A percentile compares a stretch with the other conserved stretches of the same genome.
Evolutionary conservation across 2,113 vertebrate genomes (phyloP).

Genomic region (Apeltes quadracus): DNA sequence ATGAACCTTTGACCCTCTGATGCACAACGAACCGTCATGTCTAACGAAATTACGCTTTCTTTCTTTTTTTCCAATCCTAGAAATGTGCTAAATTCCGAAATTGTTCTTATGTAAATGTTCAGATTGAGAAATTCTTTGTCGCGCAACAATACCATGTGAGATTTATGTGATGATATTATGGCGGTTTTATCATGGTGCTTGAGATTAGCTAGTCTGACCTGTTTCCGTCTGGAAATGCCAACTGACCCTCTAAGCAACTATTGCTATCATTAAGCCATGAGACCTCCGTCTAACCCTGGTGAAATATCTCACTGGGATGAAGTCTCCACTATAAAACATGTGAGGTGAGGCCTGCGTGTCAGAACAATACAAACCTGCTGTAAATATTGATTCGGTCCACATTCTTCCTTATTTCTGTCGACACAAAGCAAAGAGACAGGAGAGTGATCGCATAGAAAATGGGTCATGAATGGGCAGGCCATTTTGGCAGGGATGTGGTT

Average conservation of each 20-base stretch:
- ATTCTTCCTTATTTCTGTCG: slow-evolving; percentile 50
- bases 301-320: slow-evolving; percentile 49
- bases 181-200: slow-evolving; percentile 39
- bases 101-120: slow-evolving; percentile 26
- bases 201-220: slow-evolving; percentile 60
- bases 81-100: background rate
- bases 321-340: slow-evolving; percentile 27
- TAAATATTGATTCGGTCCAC: slow-evolving; percentile 34
- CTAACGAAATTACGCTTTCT: background rate
- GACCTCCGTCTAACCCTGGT: slow-evolving; percentile 71
- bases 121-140: slow-evolving; percentile 14
- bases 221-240: slow-evolving; percentile 36
- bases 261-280: slow-evolving; percentile 64
- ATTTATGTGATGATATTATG: background rate
- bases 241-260: slow-evolving; percentile 49
- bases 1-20: slow-evolving; percentile 39
- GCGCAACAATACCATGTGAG: background rate
- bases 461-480: slow-evolving; percentile 42
- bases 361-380: slow-evolving; percentile 12
- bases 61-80: background rate
- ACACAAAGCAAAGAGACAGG: slow-evolving; percentile 45
- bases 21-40: background rate
- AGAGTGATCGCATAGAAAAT: slow-evolving; percentile 43
- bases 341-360: slow-evolving; percentile 20
- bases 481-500: slow-evolving; percentile 24